These are phyloP conservation scores for Pica pica DNA, from an alignment of 2,113 vertebrate genomes.

Conservation along the genomic window DNA sequence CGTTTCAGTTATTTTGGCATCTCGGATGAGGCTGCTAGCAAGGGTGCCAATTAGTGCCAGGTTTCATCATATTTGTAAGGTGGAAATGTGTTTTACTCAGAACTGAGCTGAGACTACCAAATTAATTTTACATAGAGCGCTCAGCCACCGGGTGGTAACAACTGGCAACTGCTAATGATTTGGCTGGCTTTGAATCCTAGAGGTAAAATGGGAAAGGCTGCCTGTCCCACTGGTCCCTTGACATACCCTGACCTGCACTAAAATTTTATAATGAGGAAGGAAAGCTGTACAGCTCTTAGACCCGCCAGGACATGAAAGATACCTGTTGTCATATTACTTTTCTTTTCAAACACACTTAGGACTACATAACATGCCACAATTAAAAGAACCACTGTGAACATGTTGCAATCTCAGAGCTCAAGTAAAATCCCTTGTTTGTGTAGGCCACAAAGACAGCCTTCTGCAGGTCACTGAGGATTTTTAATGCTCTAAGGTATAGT, in stretches of 20 bases:
- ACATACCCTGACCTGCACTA: neutral
- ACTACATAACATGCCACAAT: accelerated
- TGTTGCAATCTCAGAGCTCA: neutral
- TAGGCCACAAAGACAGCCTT: neutral
- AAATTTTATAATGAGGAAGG: neutral
- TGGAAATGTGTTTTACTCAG: conserved; percentile 9
- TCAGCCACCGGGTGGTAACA: conserved; percentile 20
- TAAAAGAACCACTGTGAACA: neutral
- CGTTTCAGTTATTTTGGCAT: neutral
- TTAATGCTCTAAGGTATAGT: neutral
- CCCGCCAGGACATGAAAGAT: neutral
- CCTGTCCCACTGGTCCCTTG: neutral
- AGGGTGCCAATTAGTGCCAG: conserved; percentile 43
- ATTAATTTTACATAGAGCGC: neutral
- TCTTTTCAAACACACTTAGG: neutral
- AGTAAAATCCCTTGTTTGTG: neutral
- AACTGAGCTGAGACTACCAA: neutral
- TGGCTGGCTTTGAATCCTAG: neutral
- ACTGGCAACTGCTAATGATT: neutral
- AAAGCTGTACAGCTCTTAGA: neutral
- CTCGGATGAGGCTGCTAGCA: neutral
- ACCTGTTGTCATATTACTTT: accelerated
- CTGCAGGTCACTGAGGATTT: neutral
- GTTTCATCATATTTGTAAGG: conserved; percentile 28
- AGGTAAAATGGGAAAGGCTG: neutral